Evolutionary conservation across 2,888 invertebrate genomes (phyloP).

Genomic region (Agrochola litura): DNA sequence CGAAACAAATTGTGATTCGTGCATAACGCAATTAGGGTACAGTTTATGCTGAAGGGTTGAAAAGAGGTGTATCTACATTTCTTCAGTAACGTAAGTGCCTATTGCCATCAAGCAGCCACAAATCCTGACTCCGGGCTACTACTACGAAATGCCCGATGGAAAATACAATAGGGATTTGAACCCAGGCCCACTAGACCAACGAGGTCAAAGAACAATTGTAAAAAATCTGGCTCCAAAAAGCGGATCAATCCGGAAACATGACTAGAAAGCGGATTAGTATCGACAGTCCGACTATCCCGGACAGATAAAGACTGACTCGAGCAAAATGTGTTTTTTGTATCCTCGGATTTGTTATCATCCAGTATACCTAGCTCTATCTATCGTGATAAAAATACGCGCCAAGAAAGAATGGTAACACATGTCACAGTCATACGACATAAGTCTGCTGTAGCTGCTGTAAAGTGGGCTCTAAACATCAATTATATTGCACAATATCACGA

Average conservation of each 20-base stretch:
- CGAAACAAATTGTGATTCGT: no score
- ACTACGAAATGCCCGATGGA: not conserved
- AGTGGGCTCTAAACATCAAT: no score
- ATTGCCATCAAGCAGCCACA: not conserved
- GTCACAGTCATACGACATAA: not conserved
- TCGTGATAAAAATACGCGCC: no score
- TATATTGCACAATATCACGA: no score
- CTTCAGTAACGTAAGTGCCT: no score
- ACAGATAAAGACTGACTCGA: not conserved
- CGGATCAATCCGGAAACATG: not conserved
- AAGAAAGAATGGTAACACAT: not conserved
- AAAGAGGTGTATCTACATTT: not conserved
- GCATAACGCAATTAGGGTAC: no score
- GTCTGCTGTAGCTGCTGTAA: no score
- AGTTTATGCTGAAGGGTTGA: not conserved
- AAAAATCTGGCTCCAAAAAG: not conserved
- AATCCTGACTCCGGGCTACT: no score
- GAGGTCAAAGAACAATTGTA: not conserved
- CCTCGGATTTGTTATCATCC: not conserved
- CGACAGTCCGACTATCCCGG: not conserved
- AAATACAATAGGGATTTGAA: not conserved
- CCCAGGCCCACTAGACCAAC: not conserved
- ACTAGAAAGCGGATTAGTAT: conserved; percentile 1
- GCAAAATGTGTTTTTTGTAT: not conserved
- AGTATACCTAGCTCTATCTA: no score